Evolutionary conservation across 2,113 vertebrate species (phyloP).

Genomic region (Pterocles orientalis): DNA sequence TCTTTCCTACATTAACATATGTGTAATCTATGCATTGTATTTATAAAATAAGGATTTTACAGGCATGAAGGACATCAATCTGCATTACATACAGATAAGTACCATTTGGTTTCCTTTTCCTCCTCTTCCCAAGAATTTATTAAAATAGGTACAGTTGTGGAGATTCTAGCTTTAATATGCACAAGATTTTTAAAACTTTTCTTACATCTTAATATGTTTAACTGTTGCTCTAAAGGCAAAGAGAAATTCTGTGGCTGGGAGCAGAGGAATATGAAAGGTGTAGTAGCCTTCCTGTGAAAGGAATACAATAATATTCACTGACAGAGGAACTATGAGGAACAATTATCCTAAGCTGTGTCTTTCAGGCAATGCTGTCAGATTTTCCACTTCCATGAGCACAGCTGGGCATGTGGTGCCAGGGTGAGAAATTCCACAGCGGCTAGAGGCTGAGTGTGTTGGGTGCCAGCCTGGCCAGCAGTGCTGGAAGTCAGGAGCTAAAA

Average conservation of each 20-base stretch:
- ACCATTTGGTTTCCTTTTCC: neutral
- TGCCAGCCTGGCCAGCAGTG: neutral
- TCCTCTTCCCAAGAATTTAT: neutral
- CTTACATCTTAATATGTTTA: neutral
- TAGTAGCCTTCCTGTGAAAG: slow-evolving; percentile 58
- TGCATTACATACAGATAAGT: neutral
- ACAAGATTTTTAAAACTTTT: neutral
- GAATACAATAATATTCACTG: slow-evolving; percentile 66
- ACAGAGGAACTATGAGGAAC: slow-evolving; percentile 59
- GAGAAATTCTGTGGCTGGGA: slow-evolving; percentile 2
- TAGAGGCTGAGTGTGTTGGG: slow-evolving; percentile 28
- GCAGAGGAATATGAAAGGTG: slow-evolving; percentile 37
- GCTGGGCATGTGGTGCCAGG: slow-evolving; percentile 64
- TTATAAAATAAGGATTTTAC: neutral
- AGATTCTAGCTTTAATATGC: neutral
- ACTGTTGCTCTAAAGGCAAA: slow-evolving; percentile 36
- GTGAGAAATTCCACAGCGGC: slow-evolving; percentile 57
- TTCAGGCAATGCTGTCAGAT: slow-evolving; percentile 75
- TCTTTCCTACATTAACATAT: neutral
- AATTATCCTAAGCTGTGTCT: slow-evolving; percentile 74
- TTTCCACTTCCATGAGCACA: slow-evolving; percentile 72
- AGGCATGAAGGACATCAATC: neutral
- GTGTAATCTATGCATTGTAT: neutral
- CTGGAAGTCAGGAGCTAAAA: neutral
- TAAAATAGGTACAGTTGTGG: neutral